Conservation (phyloP, 2,888 invertebrate genomes). For the Acrobasis suavella region DNA sequence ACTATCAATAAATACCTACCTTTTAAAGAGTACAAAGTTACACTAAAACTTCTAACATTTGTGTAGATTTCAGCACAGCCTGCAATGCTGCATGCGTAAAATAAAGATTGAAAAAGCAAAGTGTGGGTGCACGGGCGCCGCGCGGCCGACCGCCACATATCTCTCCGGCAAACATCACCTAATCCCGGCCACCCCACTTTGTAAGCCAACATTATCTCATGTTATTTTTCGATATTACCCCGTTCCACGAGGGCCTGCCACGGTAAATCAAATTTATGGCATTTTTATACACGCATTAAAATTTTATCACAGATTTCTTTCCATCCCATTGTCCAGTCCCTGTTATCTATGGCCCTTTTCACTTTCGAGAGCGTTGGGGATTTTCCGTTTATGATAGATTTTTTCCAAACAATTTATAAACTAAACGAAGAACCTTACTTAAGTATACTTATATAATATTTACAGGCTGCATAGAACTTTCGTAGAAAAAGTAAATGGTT, state of each 20-base stretch:
- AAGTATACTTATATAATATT: not conserved
- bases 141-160: slow-evolving; percentile 22
- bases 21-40: not conserved
- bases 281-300: slow-evolving; percentile 80
- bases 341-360: slow-evolving; percentile 55
- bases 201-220: slow-evolving; percentile 77
- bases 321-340: slow-evolving; percentile 69
- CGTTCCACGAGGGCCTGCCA: slow-evolving; percentile 66
- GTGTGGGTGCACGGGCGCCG: not conserved
- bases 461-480: not conserved
- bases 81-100: slow-evolving; percentile 3
- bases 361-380: slow-evolving; percentile 42
- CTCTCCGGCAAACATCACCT: slow-evolving; percentile 54
- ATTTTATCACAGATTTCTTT: slow-evolving; percentile 80
- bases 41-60: too few relatives aligned
- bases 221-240: slow-evolving; percentile 81
- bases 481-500: not conserved
- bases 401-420: not conserved
- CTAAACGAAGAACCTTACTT: not conserved
- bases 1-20: too few relatives aligned
- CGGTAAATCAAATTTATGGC: slow-evolving; percentile 82
- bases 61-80: not conserved
- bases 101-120: slow-evolving; percentile 16
- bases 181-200: slow-evolving; percentile 64
- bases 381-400: not conserved